Evolutionary conservation across 92 coral and sea anemone species (phyloP), one percentile per base, ranked within the genome.

Genomic region (Isaurus tuberculatus): DNA sequence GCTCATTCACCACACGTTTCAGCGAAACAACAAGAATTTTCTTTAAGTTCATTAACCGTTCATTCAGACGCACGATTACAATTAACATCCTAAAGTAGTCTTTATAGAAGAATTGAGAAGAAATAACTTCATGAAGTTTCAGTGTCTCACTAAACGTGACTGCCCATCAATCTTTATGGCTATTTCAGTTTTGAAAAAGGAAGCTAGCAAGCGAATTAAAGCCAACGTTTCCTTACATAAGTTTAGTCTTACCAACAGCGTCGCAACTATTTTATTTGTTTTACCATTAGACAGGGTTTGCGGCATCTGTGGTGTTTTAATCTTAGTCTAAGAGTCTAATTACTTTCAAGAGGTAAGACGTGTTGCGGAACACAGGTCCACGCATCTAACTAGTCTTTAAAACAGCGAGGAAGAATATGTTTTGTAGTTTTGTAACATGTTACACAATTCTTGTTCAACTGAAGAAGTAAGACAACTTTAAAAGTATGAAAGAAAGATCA

Each of bases 291-390:
- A 3, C 69, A 63, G n/a, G 23, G 63, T 57, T 63, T 63, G 69
- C 33, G 69, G 69, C 69, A 63, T 63, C 69, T 27, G 69, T 63
- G 69, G 69, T 23, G 69, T 63, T 27, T 63, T 63, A 63, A 63
- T 63, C 69, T 61, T 14, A 26, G 69, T 26, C 69, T 55, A 55
- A 10, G 19, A 63, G 15, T 15, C 69, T 14, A 22, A 63, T 63
- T 63, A 63, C 33, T 63, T 63, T 63, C 9, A 29, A 63, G 69
- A 29, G 69, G 34, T 16, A 40, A 22, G 23, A 55, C 69, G 69
- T 63, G 69, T 63, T 8, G 2, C 2, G 25, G 20, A 33, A 20
- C 69, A 29, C 69, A 40, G 10, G 9, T 9, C 15, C 14, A 63
- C n/a, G 32, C 3, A 27, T 27, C 26, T 63, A 15, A 16, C 0